A percentile compares a stretch with the other conserved stretches of the same genome.
phyloP scores from a whole-genome alignment of 2,113 vertebrate species.

The Parotia lawesii region DNA sequence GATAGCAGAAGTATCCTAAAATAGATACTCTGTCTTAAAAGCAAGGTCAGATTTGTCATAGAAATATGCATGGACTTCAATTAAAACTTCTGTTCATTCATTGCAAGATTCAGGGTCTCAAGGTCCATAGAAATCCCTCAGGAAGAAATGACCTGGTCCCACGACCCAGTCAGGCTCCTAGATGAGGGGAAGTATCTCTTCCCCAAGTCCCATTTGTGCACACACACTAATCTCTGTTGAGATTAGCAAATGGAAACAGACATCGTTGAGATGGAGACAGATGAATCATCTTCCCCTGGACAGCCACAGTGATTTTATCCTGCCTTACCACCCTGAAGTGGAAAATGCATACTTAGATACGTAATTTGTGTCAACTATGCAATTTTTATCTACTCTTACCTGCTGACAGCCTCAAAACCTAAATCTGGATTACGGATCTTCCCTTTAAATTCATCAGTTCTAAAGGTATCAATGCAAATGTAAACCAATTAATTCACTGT shows the following conservation, averaged over 20 bases:
- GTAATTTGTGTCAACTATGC: not conserved
- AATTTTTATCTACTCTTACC: not conserved
- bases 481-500: not conserved
- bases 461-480: not conserved
- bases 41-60: not conserved
- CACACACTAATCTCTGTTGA: not conserved
- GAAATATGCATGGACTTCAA: not conserved
- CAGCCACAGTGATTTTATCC: not conserved
- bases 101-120: not conserved
- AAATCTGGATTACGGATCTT: not conserved
- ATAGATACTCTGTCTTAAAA: not conserved
- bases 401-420: not conserved
- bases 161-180: not conserved
- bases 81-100: not conserved
- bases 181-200: not conserved
- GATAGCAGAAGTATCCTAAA: not conserved
- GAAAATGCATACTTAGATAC: not conserved
- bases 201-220: not conserved
- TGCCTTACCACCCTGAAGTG: not conserved
- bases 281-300: not conserved
- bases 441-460: not conserved
- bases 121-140: not conserved
- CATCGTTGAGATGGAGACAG: not conserved
- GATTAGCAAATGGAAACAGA: not conserved
- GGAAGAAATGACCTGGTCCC: not conserved